Evolutionary conservation across 2,888 invertebrate species (phyloP), one percentile per base, ranked within the genome.

Genomic region (Sinopyrophorus schimmeli): DNA sequence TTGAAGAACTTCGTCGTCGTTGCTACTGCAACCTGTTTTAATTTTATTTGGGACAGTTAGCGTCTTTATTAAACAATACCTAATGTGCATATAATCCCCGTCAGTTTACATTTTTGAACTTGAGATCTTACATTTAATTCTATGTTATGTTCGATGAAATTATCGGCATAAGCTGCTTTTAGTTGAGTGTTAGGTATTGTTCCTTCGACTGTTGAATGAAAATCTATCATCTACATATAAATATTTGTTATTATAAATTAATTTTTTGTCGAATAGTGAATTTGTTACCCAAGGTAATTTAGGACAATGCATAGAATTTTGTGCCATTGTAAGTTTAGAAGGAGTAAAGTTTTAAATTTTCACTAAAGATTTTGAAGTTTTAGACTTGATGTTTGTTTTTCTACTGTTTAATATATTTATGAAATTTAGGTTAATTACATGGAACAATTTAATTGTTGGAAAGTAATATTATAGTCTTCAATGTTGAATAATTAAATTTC

Each of bases 1-100:
- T 54, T 77, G 74, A 42, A 82, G 62, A 3, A 68, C 62, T 5
- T 75, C 73, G 2, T 58, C 51, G 20, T 44, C 32, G 5, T 40
- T 26, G 21, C 40, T 47, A 21, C 50, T 52, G 7, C 60, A 57
- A n/a, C 59, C 62, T 58, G 42, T 26, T 30, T 23, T 28, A 17
- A 17, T 16, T 17, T 26, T n/a, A n/a, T n/a, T n/a, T n/a, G n/a
- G n/a, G n/a, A n/a, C n/a, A n/a, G n/a, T n/a, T 14, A 15, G 7
- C 20, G 12, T 9, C 5, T 2, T 12, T 5, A 20, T 43, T 34
- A 1, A 32, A 18, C 24, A 21, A 16, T 71, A 79, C 81, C 79
- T 59, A 83, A 73, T 1, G 77, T 74, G 24, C 79, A 79, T 39
- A 80, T 73, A 37, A 84, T 76, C 54, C 76, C 76, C 0, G 82